Conservation (phyloP, 2,888 invertebrate genomes). For the Candidula unifasciata region DNA sequence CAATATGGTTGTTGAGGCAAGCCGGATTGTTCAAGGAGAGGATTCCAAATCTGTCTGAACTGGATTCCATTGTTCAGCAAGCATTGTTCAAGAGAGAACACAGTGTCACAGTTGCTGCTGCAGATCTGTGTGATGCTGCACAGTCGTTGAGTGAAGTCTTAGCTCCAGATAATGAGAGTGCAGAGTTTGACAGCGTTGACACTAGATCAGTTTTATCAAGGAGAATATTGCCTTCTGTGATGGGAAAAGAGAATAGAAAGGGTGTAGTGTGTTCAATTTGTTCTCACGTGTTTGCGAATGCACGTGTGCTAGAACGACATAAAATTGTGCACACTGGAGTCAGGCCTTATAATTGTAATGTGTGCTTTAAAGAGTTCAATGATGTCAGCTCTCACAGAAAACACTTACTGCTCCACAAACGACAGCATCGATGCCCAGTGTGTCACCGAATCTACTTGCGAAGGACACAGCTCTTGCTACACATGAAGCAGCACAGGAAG, state of each 20-base stretch:
- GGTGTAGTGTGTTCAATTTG: slow-evolving; percentile 25
- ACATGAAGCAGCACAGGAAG: slow-evolving; percentile 47
- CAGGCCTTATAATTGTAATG: slow-evolving; percentile 26
- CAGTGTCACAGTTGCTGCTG: background rate
- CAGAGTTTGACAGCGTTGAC: background rate
- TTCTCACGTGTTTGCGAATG: slow-evolving; percentile 32
- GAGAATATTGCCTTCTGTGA: background rate
- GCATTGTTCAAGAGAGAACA: slow-evolving; percentile 38
- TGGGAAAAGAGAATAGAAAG: slow-evolving; percentile 2
- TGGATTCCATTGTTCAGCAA: slow-evolving; percentile 39
- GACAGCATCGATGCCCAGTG: slow-evolving; percentile 39
- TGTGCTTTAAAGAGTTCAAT: slow-evolving; percentile 46
- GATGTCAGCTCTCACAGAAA: slow-evolving; percentile 44
- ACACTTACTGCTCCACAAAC: slow-evolving; percentile 33
- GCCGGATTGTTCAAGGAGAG: background rate
- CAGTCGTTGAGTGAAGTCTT: slow-evolving; percentile 12
- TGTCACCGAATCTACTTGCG: slow-evolving; percentile 40
- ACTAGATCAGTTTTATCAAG: background rate
- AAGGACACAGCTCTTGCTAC: slow-evolving; percentile 35
- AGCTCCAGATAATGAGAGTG: background rate
- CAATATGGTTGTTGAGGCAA: background rate
- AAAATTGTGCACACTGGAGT: slow-evolving; percentile 40
- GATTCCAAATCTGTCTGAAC: background rate
- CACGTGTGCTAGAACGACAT: slow-evolving; percentile 37
- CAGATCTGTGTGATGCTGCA: background rate